Evolutionary conservation across 2,113 vertebrate genomes (phyloP).

Genomic region (Ifrita kowaldi): DNA sequence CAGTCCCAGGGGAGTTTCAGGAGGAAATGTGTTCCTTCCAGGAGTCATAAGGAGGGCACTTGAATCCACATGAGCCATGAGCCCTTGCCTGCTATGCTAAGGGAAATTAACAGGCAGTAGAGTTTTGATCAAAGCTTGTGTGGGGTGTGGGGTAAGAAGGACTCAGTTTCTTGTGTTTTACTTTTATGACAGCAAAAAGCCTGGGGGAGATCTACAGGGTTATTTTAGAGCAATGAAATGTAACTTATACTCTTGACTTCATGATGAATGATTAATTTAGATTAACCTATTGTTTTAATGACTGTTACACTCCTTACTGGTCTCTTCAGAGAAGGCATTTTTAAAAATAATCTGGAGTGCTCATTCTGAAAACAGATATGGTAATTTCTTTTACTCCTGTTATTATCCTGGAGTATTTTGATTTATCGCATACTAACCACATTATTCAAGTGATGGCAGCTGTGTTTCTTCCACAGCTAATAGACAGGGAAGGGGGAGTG

Average conservation of each 20-base stretch:
- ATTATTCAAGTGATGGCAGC: conserved; percentile 7
- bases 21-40: background rate
- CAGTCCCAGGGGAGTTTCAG: background rate
- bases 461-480: conserved; percentile 17
- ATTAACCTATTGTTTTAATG: background rate
- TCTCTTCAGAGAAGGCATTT: conserved; percentile 1
- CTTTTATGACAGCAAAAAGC: background rate
- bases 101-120: background rate
- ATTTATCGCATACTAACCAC: background rate
- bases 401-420: background rate
- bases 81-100: background rate
- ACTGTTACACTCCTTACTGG: background rate
- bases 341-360: background rate
- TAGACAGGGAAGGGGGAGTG: background rate
- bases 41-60: background rate
- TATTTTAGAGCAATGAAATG: background rate
- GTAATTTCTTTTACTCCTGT: background rate
- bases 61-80: background rate
- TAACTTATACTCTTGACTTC: background rate
- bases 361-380: background rate
- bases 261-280: background rate
- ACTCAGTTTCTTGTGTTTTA: background rate
- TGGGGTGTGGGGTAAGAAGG: background rate
- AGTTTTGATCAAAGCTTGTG: background rate
- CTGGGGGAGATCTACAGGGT: background rate